Conservation (phyloP, 2,113 vertebrate species). For the Semnornis frantzii region DNA sequence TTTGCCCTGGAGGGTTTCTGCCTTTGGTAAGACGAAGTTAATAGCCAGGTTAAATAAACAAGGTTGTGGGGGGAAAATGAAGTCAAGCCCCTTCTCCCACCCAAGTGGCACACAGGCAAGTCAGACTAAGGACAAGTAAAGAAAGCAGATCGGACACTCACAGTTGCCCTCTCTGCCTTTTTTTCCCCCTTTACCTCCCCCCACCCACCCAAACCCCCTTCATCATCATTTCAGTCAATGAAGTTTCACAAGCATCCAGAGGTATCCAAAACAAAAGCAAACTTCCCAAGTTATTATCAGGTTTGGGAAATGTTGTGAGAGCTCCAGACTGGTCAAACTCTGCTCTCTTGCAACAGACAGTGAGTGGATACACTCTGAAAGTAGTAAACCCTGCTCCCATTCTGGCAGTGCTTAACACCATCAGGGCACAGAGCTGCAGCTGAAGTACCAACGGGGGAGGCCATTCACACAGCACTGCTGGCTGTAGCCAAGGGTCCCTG, state of each 20-base stretch:
- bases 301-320: slow-evolving; percentile 25
- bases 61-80: background rate
- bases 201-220: too few species aligned
- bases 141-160: background rate
- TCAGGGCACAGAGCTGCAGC: slow-evolving; percentile 20
- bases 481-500: background rate
- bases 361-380: slow-evolving; percentile 51
- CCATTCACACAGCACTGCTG: background rate
- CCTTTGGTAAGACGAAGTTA: slow-evolving; percentile 40
- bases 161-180: background rate
- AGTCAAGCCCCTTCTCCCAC: background rate
- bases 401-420: slow-evolving; percentile 57
- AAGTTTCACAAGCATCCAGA: slow-evolving; percentile 41
- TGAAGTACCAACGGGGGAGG: slow-evolving; percentile 7
- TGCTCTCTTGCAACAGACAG: background rate
- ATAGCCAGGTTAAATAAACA: slow-evolving; percentile 50
- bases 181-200: too few species aligned
- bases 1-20: slow-evolving; percentile 10
- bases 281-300: slow-evolving; percentile 60
- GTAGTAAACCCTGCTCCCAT: slow-evolving; percentile 43
- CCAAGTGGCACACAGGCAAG: background rate
- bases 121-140: background rate
- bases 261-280: slow-evolving; percentile 59
- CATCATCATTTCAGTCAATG: background rate
- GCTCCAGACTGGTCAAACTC: background rate